A percentile compares a stretch with the other conserved stretches of the same genome.
phyloP scores from a whole-genome alignment of 1,140 invertebrate genomes.

The Hyles vespertilio region DNA sequence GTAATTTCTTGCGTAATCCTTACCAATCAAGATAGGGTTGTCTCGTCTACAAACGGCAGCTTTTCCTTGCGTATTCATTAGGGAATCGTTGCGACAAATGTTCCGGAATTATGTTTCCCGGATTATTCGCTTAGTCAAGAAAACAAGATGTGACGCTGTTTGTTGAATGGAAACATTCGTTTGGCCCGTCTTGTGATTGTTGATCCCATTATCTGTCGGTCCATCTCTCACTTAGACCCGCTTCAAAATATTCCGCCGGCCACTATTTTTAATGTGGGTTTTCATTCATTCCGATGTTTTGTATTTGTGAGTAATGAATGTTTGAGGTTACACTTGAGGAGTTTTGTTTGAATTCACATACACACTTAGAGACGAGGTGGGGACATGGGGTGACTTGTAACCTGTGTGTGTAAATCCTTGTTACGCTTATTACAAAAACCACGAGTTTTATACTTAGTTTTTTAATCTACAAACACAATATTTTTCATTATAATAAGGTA shows the following conservation, averaged over 20 bases:
- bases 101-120: slow-evolving; percentile 44
- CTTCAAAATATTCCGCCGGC: background rate
- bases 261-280: too few species aligned
- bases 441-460: too few species aligned
- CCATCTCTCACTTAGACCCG: slow-evolving; percentile 8
- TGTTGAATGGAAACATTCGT: slow-evolving; percentile 22
- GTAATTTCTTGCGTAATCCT: slow-evolving; percentile 47
- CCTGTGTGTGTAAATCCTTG: too few species aligned
- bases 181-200: slow-evolving; percentile 13
- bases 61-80: slow-evolving; percentile 36
- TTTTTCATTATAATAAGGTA: too few species aligned
- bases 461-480: too few species aligned
- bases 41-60: slow-evolving; percentile 20
- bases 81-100: slow-evolving; percentile 38
- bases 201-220: slow-evolving; percentile 19
- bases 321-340: too few species aligned
- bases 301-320: too few species aligned
- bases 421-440: too few species aligned
- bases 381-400: too few species aligned
- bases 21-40: slow-evolving; percentile 59
- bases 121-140: slow-evolving; percentile 39
- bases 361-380: too few species aligned
- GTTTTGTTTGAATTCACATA: too few species aligned
- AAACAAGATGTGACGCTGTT: slow-evolving; percentile 37
- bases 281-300: too few species aligned